Evolutionary conservation across 2,888 invertebrate genomes (phyloP), one percentile per base, ranked within the genome.

Genomic region (Sarcophaga carnaria): DNA sequence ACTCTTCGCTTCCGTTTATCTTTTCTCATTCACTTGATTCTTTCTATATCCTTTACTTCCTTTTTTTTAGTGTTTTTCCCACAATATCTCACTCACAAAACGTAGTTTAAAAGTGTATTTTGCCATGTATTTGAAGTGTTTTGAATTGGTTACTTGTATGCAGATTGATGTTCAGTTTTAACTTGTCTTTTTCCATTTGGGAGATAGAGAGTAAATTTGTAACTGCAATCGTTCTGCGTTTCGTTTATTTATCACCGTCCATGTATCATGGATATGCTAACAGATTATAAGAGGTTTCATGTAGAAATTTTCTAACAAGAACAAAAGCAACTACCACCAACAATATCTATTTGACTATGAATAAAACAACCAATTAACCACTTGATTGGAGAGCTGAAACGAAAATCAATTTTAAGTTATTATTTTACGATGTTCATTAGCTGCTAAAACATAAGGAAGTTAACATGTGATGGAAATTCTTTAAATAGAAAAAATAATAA

Each of bases 101-200:
- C 54, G 17, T 54, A 54, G 54, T 54, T 54, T 54, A 54, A 17
- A 22, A 1, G 14, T 54, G 54, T 75, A 4, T 69, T 59, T 27
- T 59, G 47, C 25, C 8, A 59, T 80, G 47, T 37, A 77, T 25
- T 72, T 76, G n/a, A 49, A 72, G 54, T 20, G 49, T 71, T 54
- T 62, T 72, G 49, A 79, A 62, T 49, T 79, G 79, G 79, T 37
- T 71, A 82, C 82, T 85, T 85, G 75, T 82, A 85, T 85, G 82
- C 69, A 79, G 82, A 85, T 85, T 85, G 85, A 64, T 25, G 25
- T 78, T 78, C 74, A 69, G 69, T 54, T 54, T 54, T 54, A 54
- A 54, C 11, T n/a, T n/a, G 2, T 4, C 14, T 54, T 27, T 70
- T 70, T 54, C 25, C 49, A 22, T 37, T 37, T 10, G 37, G 8